Evolutionary conservation across 2,113 vertebrate species (phyloP).

Genomic region (Prolemur simus): DNA sequence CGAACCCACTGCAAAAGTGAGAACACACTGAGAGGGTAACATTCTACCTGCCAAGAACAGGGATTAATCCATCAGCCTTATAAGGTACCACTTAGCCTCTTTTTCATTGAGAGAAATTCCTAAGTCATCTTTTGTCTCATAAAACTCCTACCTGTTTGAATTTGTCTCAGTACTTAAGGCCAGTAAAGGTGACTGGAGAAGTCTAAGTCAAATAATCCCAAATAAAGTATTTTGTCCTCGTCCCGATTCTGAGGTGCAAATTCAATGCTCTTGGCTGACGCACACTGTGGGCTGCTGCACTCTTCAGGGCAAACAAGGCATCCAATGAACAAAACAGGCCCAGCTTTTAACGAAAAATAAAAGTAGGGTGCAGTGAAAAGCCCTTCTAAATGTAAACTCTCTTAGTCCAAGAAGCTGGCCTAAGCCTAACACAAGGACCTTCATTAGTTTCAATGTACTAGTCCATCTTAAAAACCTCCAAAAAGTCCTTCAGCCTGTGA

Average conservation of each 20-base stretch:
- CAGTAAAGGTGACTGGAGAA: background rate
- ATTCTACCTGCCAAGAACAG: background rate
- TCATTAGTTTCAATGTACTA: background rate
- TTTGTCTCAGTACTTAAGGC: background rate
- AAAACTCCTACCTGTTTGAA: background rate
- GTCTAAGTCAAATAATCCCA: background rate
- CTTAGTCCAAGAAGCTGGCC: background rate
- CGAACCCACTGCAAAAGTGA: background rate
- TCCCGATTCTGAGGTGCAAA: background rate
- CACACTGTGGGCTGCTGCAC: background rate
- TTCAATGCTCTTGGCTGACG: rapidly evolving
- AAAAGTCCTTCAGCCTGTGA: background rate
- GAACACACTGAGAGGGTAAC: background rate
- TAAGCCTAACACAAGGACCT: background rate
- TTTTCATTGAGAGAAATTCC: background rate
- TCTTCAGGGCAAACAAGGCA: background rate
- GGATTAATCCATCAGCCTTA: background rate
- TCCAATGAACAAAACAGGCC: background rate
- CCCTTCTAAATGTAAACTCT: background rate
- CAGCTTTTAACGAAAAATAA: background rate
- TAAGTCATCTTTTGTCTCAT: background rate
- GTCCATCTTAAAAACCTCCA: background rate
- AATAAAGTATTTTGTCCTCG: background rate
- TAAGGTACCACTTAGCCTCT: background rate
- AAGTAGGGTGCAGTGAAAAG: background rate